Evolutionary conservation across 2,113 vertebrate species (phyloP).

Genomic region (Natator depressus): DNA sequence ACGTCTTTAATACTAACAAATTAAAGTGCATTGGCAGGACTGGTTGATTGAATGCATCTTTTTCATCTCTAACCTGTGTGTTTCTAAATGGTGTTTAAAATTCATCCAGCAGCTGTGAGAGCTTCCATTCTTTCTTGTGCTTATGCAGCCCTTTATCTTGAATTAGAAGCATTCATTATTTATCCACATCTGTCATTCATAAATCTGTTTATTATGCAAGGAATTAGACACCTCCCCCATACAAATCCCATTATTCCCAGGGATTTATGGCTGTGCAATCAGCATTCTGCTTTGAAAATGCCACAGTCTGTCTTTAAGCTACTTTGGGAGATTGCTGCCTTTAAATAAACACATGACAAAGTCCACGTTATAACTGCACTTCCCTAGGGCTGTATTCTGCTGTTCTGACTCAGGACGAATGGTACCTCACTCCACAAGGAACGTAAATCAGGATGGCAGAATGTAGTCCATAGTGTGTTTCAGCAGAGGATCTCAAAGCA

Average conservation of each 20-base stretch:
- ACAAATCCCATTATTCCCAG: slow-evolving; percentile 38
- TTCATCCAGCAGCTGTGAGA: not conserved
- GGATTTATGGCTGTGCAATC: not conserved
- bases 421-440: not conserved
- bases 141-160: slow-evolving; percentile 12
- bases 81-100: slow-evolving; percentile 45
- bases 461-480: not conserved
- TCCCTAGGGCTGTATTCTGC: not conserved
- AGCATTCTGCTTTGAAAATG: slow-evolving; percentile 35
- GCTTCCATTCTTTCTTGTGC: not conserved
- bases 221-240: slow-evolving; percentile 29
- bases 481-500: not conserved
- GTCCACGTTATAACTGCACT: not conserved
- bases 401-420: accelerated
- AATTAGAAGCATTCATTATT: slow-evolving; percentile 49
- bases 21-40: not conserved
- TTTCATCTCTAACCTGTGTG: not conserved
- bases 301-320: not conserved
- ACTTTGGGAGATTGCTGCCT: not conserved
- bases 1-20: slow-evolving; percentile 19
- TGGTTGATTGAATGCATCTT: not conserved
- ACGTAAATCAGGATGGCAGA: not conserved
- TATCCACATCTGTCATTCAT: slow-evolving; percentile 56
- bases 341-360: not conserved
- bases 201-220: slow-evolving; percentile 62